A percentile compares a stretch with the other conserved stretches of the same genome.
Conservation (phyloP, 1,140 invertebrate genomes). For the Microplitis demolitor region DNA sequence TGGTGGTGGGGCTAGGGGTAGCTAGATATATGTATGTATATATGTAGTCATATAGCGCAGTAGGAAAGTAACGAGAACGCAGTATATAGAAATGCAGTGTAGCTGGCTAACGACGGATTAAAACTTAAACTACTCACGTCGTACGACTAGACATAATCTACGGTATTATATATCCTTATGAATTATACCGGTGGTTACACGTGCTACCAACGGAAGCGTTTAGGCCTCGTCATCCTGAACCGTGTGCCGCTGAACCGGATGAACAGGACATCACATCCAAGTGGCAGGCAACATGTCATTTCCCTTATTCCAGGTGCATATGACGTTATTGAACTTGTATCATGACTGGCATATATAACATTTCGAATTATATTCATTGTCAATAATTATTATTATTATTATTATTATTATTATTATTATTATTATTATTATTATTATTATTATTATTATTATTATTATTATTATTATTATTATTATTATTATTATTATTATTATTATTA, state of each 20-base stretch:
- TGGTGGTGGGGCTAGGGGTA: background rate
- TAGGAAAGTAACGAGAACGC: slow-evolving; percentile 10
- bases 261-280: slow-evolving; percentile 3
- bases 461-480: background rate
- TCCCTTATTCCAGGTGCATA: slow-evolving; percentile 22
- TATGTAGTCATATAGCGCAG: background rate
- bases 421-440: background rate
- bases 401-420: background rate
- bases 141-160: background rate
- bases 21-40: background rate
- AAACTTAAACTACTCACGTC: slow-evolving; percentile 29
- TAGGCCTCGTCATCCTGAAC: background rate
- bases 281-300: slow-evolving; percentile 19
- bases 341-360: background rate
- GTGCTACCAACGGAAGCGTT: slow-evolving; percentile 17
- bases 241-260: background rate
- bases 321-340: slow-evolving; percentile 15
- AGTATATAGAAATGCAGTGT: slow-evolving; percentile 19
- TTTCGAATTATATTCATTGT: background rate
- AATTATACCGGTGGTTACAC: slow-evolving; percentile 22
- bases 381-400: too few species aligned
- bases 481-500: too few species aligned
- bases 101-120: slow-evolving; percentile 30
- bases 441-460: background rate
- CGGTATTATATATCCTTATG: slow-evolving; percentile 1